These are phyloP conservation scores for Palaemon carinicauda DNA, from an alignment of 1,140 invertebrate species.

Conservation along the genomic window DNA sequence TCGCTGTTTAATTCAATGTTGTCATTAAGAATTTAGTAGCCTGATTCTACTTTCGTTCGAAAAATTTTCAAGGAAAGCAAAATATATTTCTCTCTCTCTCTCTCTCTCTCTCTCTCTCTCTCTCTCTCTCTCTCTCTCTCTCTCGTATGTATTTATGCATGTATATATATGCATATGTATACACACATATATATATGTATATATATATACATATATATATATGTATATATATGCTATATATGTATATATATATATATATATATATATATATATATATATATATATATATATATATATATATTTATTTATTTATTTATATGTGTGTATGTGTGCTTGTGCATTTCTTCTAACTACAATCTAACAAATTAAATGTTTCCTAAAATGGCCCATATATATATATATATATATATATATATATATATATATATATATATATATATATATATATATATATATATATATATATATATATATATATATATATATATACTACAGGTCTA, in stretches of 20 bases:
- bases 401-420: slow-evolving; percentile 5
- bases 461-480: background rate
- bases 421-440: background rate
- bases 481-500: background rate
- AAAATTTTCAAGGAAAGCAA: too few relatives aligned
- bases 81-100: too few relatives aligned
- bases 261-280: slow-evolving; percentile 5
- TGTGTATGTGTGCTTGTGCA: too few relatives aligned
- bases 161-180: too few relatives aligned
- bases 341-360: too few relatives aligned
- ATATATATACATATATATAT: background rate
- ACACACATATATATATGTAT: background rate
- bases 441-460: slow-evolving; percentile 3
- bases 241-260: background rate
- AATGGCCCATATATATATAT: slow-evolving; percentile 9
- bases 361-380: too few relatives aligned
- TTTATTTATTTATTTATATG: background rate
- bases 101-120: too few relatives aligned
- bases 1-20: too few relatives aligned
- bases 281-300: slow-evolving; percentile 9
- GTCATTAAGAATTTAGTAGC: too few relatives aligned
- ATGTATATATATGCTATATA: background rate
- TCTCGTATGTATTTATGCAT: too few relatives aligned
- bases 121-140: too few relatives aligned
- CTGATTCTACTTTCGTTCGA: too few relatives aligned